These are phyloP conservation scores for Urocynchramus pylzowi DNA, from an alignment of 2,113 vertebrate genomes.

Conservation along the genomic window DNA sequence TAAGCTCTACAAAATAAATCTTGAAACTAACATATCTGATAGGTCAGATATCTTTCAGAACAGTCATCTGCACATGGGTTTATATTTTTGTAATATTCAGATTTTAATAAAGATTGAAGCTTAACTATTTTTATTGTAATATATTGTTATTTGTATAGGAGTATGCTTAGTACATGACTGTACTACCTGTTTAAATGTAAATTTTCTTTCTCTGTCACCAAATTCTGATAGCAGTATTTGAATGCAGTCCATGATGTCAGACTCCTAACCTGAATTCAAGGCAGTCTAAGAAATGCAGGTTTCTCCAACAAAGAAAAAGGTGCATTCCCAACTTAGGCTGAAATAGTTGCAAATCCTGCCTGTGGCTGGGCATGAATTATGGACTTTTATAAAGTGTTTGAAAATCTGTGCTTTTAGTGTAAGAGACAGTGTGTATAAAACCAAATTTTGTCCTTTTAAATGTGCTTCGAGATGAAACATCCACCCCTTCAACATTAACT, in stretches of 20 bases:
- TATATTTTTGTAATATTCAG: neutral
- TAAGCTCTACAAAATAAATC: neutral
- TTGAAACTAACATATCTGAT: neutral
- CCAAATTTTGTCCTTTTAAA: constrained; percentile 40
- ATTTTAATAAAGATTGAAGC: neutral
- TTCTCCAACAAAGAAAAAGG: neutral
- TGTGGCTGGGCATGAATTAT: constrained; percentile 18
- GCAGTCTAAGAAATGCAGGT: neutral
- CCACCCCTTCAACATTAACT: constrained; percentile 29
- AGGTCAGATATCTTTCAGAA: neutral
- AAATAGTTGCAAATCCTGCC: neutral
- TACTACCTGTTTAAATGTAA: neutral
- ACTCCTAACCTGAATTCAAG: neutral
- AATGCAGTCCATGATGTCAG: neutral
- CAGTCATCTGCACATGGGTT: neutral
- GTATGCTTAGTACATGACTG: neutral
- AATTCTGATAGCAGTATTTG: neutral
- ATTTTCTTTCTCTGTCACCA: neutral
- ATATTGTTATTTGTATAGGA: neutral
- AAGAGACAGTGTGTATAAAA: constrained; percentile 21
- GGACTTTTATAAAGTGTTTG: constrained; percentile 26
- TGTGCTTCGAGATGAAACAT: constrained; percentile 1
- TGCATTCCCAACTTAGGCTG: neutral
- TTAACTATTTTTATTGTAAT: neutral
- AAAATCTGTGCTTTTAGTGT: constrained; percentile 48